A percentile compares a stretch with the other conserved stretches of the same genome.
Evolutionary conservation across 2,888 invertebrate species (phyloP).

Genomic region (Philonicus albiceps): DNA sequence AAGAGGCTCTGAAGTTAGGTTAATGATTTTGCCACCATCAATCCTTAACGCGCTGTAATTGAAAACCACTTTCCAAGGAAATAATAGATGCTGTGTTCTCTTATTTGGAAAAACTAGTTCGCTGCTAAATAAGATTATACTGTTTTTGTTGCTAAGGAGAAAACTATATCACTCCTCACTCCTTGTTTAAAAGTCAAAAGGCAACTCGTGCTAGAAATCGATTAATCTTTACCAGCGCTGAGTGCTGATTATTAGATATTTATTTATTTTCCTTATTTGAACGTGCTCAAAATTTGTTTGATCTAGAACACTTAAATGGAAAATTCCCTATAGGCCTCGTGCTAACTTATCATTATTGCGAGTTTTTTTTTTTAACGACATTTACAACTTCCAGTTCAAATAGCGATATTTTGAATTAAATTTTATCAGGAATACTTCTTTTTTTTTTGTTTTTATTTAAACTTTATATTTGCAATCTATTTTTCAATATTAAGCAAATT

Average conservation of each 20-base stretch:
- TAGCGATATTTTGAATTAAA: background rate
- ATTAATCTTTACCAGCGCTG: background rate
- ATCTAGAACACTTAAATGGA: background rate
- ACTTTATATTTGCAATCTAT: too few species aligned
- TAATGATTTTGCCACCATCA: background rate
- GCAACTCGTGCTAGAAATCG: background rate
- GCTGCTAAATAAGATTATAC: background rate
- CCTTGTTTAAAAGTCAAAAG: background rate
- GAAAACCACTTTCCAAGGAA: background rate
- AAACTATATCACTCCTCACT: background rate
- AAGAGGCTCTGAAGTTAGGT: background rate
- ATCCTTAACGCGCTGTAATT: background rate
- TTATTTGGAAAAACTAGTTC: background rate
- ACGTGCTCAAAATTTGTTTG: background rate
- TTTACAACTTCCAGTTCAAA: background rate
- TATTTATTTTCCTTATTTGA: background rate
- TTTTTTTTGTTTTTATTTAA: too few species aligned
- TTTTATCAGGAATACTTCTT: background rate
- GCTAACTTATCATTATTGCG: background rate
- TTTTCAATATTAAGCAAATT: too few species aligned
- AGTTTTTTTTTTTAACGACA: background rate
- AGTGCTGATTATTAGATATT: background rate
- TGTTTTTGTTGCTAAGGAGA: background rate
- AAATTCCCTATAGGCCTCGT: background rate
- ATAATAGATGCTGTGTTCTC: background rate